These are phyloP conservation scores for Bradypodion pumilum DNA, from an alignment of 2,797 vertebrate species.

Conservation along the genomic window DNA sequence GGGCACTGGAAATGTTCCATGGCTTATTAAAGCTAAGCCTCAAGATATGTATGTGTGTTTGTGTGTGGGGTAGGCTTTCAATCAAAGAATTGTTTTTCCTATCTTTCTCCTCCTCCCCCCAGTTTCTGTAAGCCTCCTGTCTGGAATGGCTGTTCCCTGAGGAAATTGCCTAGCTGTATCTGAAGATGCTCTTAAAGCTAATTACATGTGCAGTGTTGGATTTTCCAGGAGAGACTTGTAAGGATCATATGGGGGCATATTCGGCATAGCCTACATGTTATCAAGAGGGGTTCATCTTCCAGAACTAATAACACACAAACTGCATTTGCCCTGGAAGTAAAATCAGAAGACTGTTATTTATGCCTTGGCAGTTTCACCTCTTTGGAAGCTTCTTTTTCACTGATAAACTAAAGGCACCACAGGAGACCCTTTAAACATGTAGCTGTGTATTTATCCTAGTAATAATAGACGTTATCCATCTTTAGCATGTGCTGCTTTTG, in stretches of 20 bases:
- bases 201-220: not conserved
- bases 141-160: accelerated
- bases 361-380: slow-evolving; percentile 13
- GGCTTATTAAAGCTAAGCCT: slow-evolving; percentile 21
- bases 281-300: slow-evolving; percentile 18
- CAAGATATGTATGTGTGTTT: too few relatives aligned
- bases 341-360: slow-evolving; percentile 20
- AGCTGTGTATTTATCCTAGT: slow-evolving; percentile 6
- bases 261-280: not conserved
- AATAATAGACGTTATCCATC: slow-evolving; percentile 43
- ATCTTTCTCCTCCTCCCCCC: not conserved
- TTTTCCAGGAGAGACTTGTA: slow-evolving; percentile 5
- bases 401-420: slow-evolving; percentile 16
- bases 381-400: slow-evolving; percentile 39
- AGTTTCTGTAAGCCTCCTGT: slow-evolving; percentile 1
- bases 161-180: not conserved
- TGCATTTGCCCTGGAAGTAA: slow-evolving; percentile 9
- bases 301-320: slow-evolving; percentile 11
- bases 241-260: not conserved
- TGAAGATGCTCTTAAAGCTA: not conserved
- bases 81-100: not conserved
- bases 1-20: not conserved
- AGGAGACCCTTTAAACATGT: slow-evolving; percentile 17
- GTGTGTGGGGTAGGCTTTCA: not conserved
- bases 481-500: slow-evolving; percentile 51